These are phyloP conservation scores for Cacoxenus indagator DNA, from an alignment of 2,888 invertebrate species.

Conservation along the genomic window DNA sequence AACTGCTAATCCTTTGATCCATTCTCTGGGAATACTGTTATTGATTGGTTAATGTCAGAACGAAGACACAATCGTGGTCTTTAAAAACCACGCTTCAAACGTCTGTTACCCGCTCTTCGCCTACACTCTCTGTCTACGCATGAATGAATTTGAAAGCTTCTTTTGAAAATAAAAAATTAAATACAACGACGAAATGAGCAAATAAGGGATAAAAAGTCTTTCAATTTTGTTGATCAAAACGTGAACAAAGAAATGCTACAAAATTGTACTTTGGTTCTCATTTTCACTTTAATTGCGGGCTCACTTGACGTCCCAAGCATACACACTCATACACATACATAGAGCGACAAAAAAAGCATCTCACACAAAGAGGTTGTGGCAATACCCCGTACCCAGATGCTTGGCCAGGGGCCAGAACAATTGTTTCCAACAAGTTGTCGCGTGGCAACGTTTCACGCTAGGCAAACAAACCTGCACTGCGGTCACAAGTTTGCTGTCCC, in stretches of 20 bases:
- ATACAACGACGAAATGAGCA: neutral
- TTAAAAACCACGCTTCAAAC: too few relatives aligned
- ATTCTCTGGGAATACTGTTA: too few relatives aligned
- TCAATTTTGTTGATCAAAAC: constrained; percentile 45
- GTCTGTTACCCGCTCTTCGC: too few relatives aligned
- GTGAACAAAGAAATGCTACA: constrained; percentile 17
- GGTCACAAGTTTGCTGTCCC: neutral
- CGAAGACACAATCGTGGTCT: too few relatives aligned
- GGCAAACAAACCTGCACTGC: constrained; percentile 36
- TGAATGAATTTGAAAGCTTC: neutral
- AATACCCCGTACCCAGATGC: constrained; percentile 20
- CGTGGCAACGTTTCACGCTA: constrained; percentile 45
- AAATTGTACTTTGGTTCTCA: neutral
- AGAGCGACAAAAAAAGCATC: neutral
- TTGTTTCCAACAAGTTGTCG: constrained; percentile 63
- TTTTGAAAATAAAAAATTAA: constrained; percentile 10
- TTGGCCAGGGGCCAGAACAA: too few relatives aligned
- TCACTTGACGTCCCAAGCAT: neutral
- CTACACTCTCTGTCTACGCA: too few relatives aligned
- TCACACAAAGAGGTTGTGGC: neutral
- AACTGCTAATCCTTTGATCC: too few relatives aligned
- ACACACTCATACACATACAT: neutral
- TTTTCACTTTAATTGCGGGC: neutral
- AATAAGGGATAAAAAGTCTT: neutral
- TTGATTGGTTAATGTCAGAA: too few relatives aligned